phyloP scores from a whole-genome alignment of 1,140 invertebrate species.

The Rhizoglyphus robini region DNA sequence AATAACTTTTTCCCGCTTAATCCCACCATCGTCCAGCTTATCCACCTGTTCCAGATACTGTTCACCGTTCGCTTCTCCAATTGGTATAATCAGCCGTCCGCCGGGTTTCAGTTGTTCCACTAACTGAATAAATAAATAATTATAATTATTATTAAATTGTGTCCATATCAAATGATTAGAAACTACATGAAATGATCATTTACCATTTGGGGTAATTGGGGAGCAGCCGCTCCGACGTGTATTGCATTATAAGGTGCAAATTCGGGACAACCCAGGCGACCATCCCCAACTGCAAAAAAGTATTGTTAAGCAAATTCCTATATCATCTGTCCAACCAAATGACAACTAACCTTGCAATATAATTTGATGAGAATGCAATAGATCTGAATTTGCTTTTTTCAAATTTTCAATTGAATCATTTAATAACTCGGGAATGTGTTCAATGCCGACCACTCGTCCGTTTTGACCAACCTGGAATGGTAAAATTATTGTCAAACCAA shows the following conservation, averaged over 20 bases:
- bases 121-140: constrained; percentile 38
- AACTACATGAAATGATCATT: background rate
- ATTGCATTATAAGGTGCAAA: constrained; percentile 79
- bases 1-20: constrained; percentile 67
- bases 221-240: constrained; percentile 56
- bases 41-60: constrained; percentile 76
- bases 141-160: background rate
- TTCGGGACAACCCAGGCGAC: constrained; percentile 53
- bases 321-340: background rate
- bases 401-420: constrained; percentile 59
- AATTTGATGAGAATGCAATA: constrained; percentile 49
- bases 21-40: constrained; percentile 62
- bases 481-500: constrained; percentile 15
- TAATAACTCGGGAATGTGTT: constrained; percentile 77
- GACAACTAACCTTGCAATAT: constrained; percentile 49
- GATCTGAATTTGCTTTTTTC: constrained; percentile 51
- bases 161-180: background rate
- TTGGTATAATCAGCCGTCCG: constrained; percentile 77
- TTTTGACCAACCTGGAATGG: constrained; percentile 46
- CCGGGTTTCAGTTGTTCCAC: constrained; percentile 59
- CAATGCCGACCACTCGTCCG: constrained; percentile 73
- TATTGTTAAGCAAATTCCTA: background rate
- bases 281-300: constrained; percentile 61
- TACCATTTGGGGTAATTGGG: constrained; percentile 19
- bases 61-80: constrained; percentile 63